Base-by-base conservation (phyloP, 1,140 invertebrate species). In the Homarus americanus region DNA sequence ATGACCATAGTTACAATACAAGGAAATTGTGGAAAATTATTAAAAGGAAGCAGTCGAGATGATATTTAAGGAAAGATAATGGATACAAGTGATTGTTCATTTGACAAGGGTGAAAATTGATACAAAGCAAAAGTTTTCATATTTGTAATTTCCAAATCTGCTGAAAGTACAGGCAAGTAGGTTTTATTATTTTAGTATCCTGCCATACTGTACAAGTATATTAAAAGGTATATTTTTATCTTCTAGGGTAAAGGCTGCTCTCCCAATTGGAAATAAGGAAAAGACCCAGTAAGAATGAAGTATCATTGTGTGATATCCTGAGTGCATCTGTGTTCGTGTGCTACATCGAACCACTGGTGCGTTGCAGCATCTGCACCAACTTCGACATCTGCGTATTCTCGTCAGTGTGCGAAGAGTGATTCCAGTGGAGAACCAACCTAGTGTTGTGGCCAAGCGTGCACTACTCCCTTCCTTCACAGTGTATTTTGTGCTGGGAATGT, bases 221-320 rank as follows among this genome's bases (percentile, higher is more conserved):
- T 28, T 1, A 28, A 36, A 40, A 40, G 2, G 10, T 58, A n/a
- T n/a, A n/a, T 32, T 53, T 63, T 32, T 34, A 36, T n/a, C 20
- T 96, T 96, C 24, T 95, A 99, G 98, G 94, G 96, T 98, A 93
- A 97, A 97, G 94, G 97, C 97, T 92, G 97, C 97, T 91, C 96
- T 98, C 94, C 98, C 98, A 88, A 96, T 98, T 94, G 97, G 97
- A 93, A 97, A 98, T 95, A 98, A 98, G 95, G 95, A 96, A 93
- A 95, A 95, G 92, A 97, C 98, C 94, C 97, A 98, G 96, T 97
- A 97, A 96, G 95, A 78, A 79, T 79, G 95, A 95, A 24, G 95
- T 95, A 34, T 95, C 95, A 89, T n/a, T 53, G 73, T 86, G 87
- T 86, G 63, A 87, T 82, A 87, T 83, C 76, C 72, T 83, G 84